phyloP scores from a whole-genome alignment of 2,113 vertebrate genomes.

The Mirza zaza region DNA sequence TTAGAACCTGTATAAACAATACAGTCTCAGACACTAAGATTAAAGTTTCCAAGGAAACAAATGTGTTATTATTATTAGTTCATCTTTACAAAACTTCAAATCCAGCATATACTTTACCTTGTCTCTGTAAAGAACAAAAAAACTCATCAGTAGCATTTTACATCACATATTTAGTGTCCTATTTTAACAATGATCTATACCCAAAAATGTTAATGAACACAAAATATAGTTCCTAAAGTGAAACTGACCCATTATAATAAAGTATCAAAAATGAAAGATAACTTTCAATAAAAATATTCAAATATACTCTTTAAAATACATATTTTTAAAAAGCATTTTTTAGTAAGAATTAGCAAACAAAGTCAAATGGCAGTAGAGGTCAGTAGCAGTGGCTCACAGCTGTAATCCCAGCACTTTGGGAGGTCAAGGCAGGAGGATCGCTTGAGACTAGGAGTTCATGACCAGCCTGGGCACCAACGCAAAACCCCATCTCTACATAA shows the following conservation, averaged over 20 bases:
- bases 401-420: too few relatives aligned
- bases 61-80: background rate
- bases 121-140: constrained; percentile 5
- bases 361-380: too few relatives aligned
- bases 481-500: too few relatives aligned
- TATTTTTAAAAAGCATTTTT: background rate
- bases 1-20: background rate
- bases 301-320: background rate
- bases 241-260: background rate
- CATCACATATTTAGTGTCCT: background rate
- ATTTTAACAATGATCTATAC: background rate
- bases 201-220: constrained; percentile 30
- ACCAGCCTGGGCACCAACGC: too few relatives aligned
- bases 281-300: constrained; percentile 4
- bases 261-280: constrained; percentile 1
- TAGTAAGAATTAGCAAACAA: constrained; percentile 14
- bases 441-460: too few relatives aligned
- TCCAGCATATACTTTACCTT: background rate
- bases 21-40: background rate
- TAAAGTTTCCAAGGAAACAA: background rate
- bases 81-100: background rate
- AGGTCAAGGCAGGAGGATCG: too few relatives aligned
- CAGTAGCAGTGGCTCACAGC: too few relatives aligned
- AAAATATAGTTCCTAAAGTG: background rate
- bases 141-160: background rate